Conservation (phyloP, 2,888 invertebrate genomes). For the Andrena fulva region DNA sequence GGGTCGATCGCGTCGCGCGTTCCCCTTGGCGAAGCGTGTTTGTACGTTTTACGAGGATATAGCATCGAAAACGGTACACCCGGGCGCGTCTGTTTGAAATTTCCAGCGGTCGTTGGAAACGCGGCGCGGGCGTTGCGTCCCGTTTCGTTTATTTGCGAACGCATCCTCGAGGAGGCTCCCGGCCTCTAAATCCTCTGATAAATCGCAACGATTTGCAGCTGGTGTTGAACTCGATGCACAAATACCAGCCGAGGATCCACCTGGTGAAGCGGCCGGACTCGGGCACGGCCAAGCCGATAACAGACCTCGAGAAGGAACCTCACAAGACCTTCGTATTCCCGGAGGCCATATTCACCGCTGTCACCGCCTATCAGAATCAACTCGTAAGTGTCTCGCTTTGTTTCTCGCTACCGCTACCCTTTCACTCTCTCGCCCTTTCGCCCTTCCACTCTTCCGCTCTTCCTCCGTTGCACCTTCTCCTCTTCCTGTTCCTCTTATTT, state of each 20-base stretch:
- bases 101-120: not conserved
- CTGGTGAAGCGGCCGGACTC: conserved; percentile 89
- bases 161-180: not conserved
- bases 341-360: conserved; percentile 93
- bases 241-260: conserved; percentile 93
- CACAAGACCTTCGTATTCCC: conserved; percentile 92
- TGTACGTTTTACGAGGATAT: not conserved
- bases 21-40: not conserved
- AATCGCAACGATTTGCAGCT: conserved; percentile 86
- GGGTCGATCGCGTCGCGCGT: not conserved
- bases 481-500: conserved; percentile 6
- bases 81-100: not conserved
- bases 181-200: conserved; percentile 19
- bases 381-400: conserved; percentile 87
- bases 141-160: conserved; percentile 36
- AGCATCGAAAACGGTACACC: not conserved
- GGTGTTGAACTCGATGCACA: conserved; percentile 94
- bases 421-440: conserved; percentile 31
- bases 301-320: conserved; percentile 90
- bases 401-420: conserved; percentile 69
- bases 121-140: not conserved
- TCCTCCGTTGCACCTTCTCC: not conserved
- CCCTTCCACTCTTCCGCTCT: conserved; percentile 2
- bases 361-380: conserved; percentile 95
- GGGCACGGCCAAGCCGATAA: conserved; percentile 86